Conservation (phyloP, 2,888 invertebrate genomes). For the Podotricha telesiphe region DNA sequence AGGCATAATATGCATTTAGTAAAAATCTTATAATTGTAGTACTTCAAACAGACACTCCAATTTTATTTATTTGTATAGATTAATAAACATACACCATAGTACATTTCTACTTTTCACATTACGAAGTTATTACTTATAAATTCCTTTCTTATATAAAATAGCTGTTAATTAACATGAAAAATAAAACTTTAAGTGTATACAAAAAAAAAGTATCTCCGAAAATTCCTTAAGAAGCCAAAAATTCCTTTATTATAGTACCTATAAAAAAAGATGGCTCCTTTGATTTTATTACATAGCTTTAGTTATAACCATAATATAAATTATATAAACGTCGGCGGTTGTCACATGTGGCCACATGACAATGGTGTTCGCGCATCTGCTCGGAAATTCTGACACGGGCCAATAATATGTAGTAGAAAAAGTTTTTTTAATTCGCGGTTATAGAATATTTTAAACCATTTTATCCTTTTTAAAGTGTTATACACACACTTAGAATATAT, state of each 20-base stretch:
- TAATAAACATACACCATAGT: no score
- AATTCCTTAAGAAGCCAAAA: neutral
- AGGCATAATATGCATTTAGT: no score
- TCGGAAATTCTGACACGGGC: slow-evolving; percentile 60
- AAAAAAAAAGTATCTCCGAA: neutral
- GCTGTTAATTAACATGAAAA: no score
- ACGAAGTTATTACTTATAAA: no score
- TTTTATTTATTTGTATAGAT: no score
- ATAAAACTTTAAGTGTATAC: neutral
- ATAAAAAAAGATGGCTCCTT: slow-evolving; percentile 5
- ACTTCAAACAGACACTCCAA: no score
- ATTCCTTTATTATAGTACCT: neutral
- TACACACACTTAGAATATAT: no score
- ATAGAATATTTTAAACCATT: neutral
- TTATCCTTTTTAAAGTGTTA: no score
- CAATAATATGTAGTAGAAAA: slow-evolving; percentile 31
- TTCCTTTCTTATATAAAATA: no score
- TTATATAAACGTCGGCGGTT: slow-evolving; percentile 41
- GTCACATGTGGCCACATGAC: slow-evolving; percentile 60
- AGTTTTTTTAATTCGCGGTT: neutral
- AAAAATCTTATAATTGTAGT: no score
- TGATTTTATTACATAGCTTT: slow-evolving; percentile 25
- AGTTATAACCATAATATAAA: slow-evolving; percentile 11
- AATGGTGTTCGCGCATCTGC: slow-evolving; percentile 62
- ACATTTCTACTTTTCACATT: no score